Evolutionary conservation across 2,113 vertebrate species (phyloP), one percentile per base, ranked within the genome.

Genomic region (Vidua chalybeata): DNA sequence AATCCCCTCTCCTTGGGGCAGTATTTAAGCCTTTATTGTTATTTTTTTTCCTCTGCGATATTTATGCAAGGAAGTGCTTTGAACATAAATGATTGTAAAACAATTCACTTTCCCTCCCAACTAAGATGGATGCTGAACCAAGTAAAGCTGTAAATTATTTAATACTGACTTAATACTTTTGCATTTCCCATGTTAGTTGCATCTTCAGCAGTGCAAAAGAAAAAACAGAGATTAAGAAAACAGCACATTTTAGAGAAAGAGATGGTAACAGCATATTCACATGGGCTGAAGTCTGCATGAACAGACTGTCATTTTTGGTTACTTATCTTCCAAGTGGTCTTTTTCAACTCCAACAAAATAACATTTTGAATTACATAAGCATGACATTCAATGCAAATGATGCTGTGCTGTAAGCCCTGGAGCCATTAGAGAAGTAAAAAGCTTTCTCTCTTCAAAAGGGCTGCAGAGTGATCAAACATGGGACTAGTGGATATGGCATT

Each of bases 331-430:
- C 6, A 9, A 93, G 46, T 5, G 2, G 51, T 59, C 75, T 95
- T 94, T 82, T 94, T 91, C 61, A 92, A 54, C 63, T 85, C 80
- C 67, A 84, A 59, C 85, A 82, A 76, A 94, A 91, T 84, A 94
- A 95, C 85, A 76, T 96, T 93, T 80, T 88, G 89, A 94, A 87
- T 91, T 91, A 92, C 94, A 89, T 94, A 93, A 96, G 55, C 49
- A 11, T 92, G 89, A 46, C 94, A 93, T 89, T 91, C 83, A 78
- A 86, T 94, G 92, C 84, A 84, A 96, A 92, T 79, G 56, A 77
- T 80, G 87, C 77, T 88, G 28, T 77, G 87, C 78, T 89, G 76
- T 68, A 90, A 97, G 86, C 92, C 96, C 96, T 75, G 61, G 75
- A 92, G 94, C 88, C 89, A 94, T 84, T 20, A 94, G 94, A 86